Conservation (phyloP, 2,113 vertebrate species). For the Mesembrinibis cayennensis region DNA sequence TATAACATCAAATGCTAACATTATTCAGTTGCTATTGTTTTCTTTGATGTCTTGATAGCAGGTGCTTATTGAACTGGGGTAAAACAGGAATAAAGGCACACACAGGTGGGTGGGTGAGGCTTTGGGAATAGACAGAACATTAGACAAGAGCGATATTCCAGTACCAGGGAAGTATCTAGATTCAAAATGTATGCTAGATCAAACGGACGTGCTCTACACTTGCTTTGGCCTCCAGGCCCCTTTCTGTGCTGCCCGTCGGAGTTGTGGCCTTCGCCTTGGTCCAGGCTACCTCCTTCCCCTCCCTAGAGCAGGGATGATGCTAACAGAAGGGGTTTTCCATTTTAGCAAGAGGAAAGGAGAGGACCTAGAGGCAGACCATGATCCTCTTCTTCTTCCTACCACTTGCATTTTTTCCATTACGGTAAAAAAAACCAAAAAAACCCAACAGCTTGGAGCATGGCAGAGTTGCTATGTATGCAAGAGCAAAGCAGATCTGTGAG, state of each 20-base stretch:
- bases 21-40: constrained; percentile 43
- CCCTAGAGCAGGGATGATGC: background rate
- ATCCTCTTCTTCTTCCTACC: background rate
- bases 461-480: background rate
- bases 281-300: background rate
- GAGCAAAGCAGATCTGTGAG: background rate
- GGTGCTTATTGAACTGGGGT: background rate
- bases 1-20: background rate
- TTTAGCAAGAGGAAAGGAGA: background rate
- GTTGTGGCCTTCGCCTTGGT: background rate
- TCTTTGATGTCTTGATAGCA: background rate
- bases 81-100: background rate
- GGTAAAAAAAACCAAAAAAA: background rate
- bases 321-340: background rate
- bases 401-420: background rate
- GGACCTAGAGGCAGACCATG: background rate
- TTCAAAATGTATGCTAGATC: background rate
- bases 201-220: background rate
- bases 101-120: background rate
- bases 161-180: background rate
- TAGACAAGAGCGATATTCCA: background rate
- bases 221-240: background rate
- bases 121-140: background rate
- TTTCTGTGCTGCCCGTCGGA: background rate
- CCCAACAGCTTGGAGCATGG: background rate